Conservation (phyloP, 2,888 invertebrate species). For the Apamea epomidion region DNA sequence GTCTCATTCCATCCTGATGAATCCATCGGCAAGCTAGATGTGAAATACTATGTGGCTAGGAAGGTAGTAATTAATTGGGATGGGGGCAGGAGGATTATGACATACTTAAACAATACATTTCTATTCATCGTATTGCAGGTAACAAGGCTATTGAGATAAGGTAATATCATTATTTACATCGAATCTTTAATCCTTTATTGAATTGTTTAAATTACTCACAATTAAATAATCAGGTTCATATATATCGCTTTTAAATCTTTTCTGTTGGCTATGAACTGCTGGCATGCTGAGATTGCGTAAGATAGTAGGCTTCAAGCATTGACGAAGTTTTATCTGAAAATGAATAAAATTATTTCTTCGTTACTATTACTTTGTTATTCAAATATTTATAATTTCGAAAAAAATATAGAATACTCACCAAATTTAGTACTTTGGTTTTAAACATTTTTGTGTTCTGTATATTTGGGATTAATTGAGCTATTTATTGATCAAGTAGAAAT, state of each 20-base stretch:
- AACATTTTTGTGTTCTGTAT: conserved; percentile 67
- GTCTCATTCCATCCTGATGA: background rate
- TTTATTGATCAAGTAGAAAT: background rate
- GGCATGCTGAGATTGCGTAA: conserved; percentile 45
- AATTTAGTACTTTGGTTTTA: conserved; percentile 56
- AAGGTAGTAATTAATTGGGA: background rate
- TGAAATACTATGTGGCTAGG: background rate
- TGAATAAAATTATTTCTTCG: background rate
- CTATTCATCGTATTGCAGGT: background rate
- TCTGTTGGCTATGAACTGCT: conserved; percentile 69
- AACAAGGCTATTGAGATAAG: background rate
- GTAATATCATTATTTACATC: background rate
- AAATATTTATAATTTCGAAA: background rate
- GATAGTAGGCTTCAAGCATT: conserved; percentile 63
- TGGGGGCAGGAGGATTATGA: background rate
- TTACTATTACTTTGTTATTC: background rate
- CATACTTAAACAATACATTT: background rate
- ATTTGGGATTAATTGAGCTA: background rate
- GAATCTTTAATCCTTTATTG: background rate
- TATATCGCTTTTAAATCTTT: conserved; percentile 82
- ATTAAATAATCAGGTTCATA: conserved; percentile 94
- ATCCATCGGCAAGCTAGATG: background rate
- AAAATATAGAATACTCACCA: conserved; percentile 39
- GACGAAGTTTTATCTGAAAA: conserved; percentile 75
- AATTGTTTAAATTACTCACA: conserved; percentile 83